Evolutionary conservation across 2,113 vertebrate species (phyloP).

Genomic region (Prolemur simus): DNA sequence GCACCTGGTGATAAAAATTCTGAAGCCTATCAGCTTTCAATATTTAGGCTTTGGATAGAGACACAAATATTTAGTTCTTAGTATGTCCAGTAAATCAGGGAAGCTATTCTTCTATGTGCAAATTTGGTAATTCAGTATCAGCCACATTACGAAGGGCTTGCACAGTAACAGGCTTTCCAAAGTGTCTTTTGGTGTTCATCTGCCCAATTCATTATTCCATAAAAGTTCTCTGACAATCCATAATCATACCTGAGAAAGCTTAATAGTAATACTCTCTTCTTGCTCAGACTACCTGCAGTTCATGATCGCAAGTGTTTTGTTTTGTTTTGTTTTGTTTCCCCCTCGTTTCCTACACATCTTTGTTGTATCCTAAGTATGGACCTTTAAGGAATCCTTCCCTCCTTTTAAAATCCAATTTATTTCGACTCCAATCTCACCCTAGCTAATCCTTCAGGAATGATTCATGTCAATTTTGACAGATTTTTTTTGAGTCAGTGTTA

Average conservation of each 20-base stretch:
- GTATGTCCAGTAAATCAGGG: not conserved
- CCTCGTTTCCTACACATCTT: not conserved
- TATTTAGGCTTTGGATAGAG: not conserved
- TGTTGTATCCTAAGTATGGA: not conserved
- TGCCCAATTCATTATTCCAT: not conserved
- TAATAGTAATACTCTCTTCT: not conserved
- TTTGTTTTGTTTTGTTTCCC: not conserved
- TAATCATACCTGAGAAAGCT: not conserved
- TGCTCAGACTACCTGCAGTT: not conserved
- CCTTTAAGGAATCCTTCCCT: not conserved
- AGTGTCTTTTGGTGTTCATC: not conserved
- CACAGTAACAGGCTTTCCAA: not conserved
- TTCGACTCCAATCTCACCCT: slow-evolving; percentile 48
- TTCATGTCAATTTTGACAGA: slow-evolving; percentile 27
- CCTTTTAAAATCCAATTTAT: slow-evolving; percentile 34
- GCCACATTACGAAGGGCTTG: not conserved
- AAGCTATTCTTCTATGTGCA: not conserved
- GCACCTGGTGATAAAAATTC: not conserved
- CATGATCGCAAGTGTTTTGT: not conserved
- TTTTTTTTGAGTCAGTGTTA: slow-evolving; percentile 4
- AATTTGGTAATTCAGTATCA: not conserved
- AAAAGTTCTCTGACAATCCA: not conserved
- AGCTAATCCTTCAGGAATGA: slow-evolving; percentile 53
- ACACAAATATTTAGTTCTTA: not conserved
- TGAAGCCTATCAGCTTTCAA: not conserved